Evolutionary conservation across 2,797 vertebrate species (phyloP).

Genomic region (Syngnathus acus): DNA sequence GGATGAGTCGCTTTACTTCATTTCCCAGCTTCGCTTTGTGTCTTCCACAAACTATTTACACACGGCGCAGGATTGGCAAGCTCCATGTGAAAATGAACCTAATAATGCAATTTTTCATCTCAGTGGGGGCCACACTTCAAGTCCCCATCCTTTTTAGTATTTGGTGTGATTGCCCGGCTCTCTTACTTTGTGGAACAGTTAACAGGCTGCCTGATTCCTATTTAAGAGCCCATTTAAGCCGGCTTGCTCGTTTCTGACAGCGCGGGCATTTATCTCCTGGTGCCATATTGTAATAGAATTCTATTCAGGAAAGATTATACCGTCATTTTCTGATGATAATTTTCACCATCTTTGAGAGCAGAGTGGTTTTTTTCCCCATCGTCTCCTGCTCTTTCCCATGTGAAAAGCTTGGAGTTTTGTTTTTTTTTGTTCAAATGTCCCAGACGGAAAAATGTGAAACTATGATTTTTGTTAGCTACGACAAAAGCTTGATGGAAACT

Average conservation of each 20-base stretch:
- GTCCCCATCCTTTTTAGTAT: background rate
- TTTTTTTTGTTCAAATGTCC: background rate
- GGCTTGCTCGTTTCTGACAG: constrained; percentile 54
- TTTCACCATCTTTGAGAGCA: constrained; percentile 54
- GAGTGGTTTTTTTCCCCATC: constrained; percentile 19
- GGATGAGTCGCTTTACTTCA: background rate
- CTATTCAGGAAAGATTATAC: constrained; percentile 68
- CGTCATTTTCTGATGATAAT: constrained; percentile 65
- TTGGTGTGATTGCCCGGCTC: constrained; percentile 30
- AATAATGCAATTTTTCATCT: constrained; percentile 43
- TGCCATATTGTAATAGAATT: constrained; percentile 63
- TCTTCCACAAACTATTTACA: constrained; percentile 18
- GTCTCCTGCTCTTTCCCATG: constrained; percentile 19
- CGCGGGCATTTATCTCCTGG: constrained; percentile 57
- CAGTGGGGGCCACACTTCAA: constrained; percentile 25
- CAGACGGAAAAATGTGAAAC: background rate
- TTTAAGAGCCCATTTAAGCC: constrained; percentile 62
- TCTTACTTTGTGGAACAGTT: constrained; percentile 46
- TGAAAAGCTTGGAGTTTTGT: constrained; percentile 32
- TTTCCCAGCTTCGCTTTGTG: background rate
- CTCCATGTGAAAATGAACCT: constrained; percentile 30
- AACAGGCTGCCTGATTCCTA: constrained; percentile 45
- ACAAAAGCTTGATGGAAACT: background rate
- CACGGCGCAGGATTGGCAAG: constrained; percentile 9
- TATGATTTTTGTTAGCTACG: background rate